Evolutionary conservation across 2,113 vertebrate species (phyloP).

Genomic region (Eidolon helvum): DNA sequence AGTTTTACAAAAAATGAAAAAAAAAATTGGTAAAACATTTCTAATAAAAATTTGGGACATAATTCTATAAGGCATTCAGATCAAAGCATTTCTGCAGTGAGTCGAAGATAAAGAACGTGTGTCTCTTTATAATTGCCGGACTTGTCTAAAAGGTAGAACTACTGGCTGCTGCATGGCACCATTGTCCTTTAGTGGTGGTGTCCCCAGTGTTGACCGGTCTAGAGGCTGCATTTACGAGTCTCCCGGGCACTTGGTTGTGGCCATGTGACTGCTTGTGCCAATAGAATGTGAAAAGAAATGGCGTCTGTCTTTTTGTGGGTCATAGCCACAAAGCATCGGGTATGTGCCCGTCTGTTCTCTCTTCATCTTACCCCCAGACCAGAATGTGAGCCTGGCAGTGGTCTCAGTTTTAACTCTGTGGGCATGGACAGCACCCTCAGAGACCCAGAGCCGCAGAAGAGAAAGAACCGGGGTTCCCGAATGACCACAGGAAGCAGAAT

Average conservation of each 20-base stretch:
- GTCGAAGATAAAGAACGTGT: neutral
- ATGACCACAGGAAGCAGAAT: neutral
- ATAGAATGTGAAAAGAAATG: neutral
- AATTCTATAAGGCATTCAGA: neutral
- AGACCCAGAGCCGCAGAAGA: neutral
- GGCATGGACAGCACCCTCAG: fast-evolving
- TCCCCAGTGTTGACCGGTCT: too few species aligned
- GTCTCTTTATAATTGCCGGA: neutral
- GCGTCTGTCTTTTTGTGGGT: neutral
- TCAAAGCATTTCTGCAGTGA: neutral
- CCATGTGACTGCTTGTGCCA: neutral
- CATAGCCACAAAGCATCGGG: too few species aligned
- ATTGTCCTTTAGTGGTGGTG: neutral
- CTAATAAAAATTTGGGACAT: neutral
- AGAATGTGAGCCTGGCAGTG: neutral
- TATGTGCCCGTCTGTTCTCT: neutral
- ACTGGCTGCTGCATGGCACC: neutral
- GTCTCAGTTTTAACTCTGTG: neutral
- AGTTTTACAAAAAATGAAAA: neutral
- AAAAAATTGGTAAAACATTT: neutral
- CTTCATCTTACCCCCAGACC: too few species aligned
- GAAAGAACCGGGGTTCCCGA: neutral
- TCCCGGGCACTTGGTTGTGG: neutral
- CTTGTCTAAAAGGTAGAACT: too few species aligned
- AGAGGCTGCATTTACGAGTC: neutral